phyloP scores from a whole-genome alignment of 2,113 vertebrate species.

The Heloderma charlesbogerti region DNA sequence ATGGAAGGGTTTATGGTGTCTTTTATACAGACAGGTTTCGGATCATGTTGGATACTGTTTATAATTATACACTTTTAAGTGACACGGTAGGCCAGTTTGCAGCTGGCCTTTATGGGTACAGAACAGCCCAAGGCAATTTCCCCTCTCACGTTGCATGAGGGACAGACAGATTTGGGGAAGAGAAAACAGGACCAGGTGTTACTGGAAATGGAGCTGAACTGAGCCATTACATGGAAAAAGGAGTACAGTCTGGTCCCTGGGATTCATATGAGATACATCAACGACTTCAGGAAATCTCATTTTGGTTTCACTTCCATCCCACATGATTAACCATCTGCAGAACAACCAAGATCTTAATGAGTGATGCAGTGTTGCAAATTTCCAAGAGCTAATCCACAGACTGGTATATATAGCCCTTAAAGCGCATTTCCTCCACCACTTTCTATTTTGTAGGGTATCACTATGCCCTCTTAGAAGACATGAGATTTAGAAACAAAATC shows the following conservation, averaged over 20 bases:
- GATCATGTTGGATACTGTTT: conserved; percentile 28
- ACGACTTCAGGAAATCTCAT: neutral
- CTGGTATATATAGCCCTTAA: neutral
- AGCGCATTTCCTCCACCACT: neutral
- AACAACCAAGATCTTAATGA: neutral
- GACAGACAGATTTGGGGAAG: neutral
- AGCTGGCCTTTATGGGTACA: neutral
- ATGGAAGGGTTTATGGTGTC: conserved; percentile 22
- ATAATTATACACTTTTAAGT: conserved; percentile 7
- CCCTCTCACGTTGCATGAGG: neutral
- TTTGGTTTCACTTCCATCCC: conserved; percentile 5
- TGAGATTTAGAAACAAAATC: conserved; percentile 2
- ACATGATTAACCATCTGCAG: neutral
- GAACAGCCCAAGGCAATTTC: neutral
- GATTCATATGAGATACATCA: neutral
- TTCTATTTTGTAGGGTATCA: neutral
- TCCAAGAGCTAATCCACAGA: neutral
- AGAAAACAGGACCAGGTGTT: conserved; percentile 11
- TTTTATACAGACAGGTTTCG: neutral
- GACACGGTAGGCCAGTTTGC: neutral
- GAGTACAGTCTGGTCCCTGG: neutral
- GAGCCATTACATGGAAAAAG: neutral
- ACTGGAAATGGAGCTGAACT: neutral
- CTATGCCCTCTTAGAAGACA: neutral
- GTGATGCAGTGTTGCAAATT: neutral